Conservation (phyloP, 2,113 vertebrate species). For the Acinonyx jubatus region DNA sequence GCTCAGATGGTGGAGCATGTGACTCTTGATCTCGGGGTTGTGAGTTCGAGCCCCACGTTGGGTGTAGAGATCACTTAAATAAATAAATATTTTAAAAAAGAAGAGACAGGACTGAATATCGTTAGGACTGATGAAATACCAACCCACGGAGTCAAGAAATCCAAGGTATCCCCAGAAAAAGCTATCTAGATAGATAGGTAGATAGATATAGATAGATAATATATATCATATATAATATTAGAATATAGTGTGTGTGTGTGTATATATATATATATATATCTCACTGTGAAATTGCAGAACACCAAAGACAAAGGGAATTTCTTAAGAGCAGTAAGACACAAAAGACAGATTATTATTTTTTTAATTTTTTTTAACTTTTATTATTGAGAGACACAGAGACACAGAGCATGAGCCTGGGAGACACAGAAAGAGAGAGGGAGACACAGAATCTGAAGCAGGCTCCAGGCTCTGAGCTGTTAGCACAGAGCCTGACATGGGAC, state of each 20-base stretch:
- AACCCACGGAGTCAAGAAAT: not conserved
- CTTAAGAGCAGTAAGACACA: not conserved
- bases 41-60: too few relatives aligned
- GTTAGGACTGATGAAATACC: not conserved
- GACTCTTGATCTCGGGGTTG: too few relatives aligned
- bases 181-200: not conserved
- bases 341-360: not conserved
- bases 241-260: too few relatives aligned
- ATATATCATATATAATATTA: too few relatives aligned
- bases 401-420: too few relatives aligned
- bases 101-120: not conserved
- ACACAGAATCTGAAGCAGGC: too few relatives aligned
- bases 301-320: slow-evolving; percentile 19
- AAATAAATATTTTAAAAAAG: too few relatives aligned
- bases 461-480: too few relatives aligned
- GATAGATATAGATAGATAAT: not conserved
- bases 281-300: not conserved
- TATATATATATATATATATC: not conserved
- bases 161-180: not conserved
- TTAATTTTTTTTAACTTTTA: not conserved
- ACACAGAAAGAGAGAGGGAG: not conserved
- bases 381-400: not conserved
- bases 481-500: too few relatives aligned
- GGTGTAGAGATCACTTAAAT: too few relatives aligned
- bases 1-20: too few relatives aligned